Percentiles rank a stretch among this genome's conserved stretches.
Evolutionary conservation across 2,888 invertebrate genomes (phyloP).

Genomic region (Unio delphinus): DNA sequence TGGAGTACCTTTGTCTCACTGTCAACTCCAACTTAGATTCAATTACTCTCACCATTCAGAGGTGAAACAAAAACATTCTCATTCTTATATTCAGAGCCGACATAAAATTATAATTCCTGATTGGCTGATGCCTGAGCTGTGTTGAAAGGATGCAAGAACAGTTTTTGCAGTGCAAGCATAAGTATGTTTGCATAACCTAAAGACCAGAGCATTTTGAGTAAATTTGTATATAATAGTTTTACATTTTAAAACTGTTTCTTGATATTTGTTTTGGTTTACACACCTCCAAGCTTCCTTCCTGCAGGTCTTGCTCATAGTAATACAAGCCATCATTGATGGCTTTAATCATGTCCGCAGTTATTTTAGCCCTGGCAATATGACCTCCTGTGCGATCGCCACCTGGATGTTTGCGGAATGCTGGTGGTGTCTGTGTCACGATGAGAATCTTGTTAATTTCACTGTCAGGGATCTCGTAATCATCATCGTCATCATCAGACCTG

Average conservation of each 20-base stretch:
- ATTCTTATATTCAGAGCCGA: too few species aligned
- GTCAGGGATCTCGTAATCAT: conserved; percentile 92
- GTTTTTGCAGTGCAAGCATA: too few species aligned
- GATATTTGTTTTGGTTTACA: not conserved
- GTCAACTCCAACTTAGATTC: too few species aligned
- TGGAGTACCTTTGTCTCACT: too few species aligned
- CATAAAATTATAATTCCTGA: too few species aligned
- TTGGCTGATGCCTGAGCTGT: too few species aligned
- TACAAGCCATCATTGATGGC: conserved; percentile 97
- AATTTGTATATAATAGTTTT: not conserved
- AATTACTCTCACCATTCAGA: too few species aligned
- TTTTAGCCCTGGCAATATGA: conserved; percentile 90
- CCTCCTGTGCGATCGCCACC: conserved; percentile 93
- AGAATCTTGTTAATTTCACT: conserved; percentile 92
- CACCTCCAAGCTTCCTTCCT: conserved; percentile 76
- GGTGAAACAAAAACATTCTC: too few species aligned
- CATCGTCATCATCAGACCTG: conserved; percentile 69
- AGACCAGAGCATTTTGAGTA: too few species aligned
- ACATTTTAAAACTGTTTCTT: not conserved
- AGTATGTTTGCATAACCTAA: not conserved
- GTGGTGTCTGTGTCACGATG: conserved; percentile 88
- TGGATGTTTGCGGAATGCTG: conserved; percentile 83
- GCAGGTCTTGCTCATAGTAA: conserved; percentile 95
- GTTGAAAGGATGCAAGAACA: too few species aligned
- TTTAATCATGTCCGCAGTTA: conserved; percentile 93